A percentile compares a stretch with the other conserved stretches of the same genome.
These are phyloP conservation scores for Charina bottae DNA, from an alignment of 2,113 vertebrate species.

Conservation along the genomic window DNA sequence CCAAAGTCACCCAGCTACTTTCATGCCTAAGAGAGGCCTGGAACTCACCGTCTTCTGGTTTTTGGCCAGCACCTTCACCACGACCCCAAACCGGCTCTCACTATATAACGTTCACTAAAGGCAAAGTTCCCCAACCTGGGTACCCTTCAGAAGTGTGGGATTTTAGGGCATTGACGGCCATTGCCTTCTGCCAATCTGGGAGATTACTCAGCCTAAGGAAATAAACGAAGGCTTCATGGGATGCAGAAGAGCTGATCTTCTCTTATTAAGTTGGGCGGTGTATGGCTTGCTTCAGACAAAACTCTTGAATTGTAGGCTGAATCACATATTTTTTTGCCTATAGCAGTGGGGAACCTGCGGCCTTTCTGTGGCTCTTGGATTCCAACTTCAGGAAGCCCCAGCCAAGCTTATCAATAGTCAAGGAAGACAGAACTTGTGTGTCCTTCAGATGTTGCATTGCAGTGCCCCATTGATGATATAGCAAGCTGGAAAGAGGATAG, in stretches of 20 bases:
- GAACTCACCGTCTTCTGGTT: too few species aligned
- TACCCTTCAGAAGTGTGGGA: too few species aligned
- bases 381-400: background rate
- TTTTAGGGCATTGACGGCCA: background rate
- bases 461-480: background rate
- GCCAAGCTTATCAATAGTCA: background rate
- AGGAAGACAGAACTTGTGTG: background rate
- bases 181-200: background rate
- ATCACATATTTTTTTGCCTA: background rate
- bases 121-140: too few species aligned
- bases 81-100: too few species aligned
- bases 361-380: background rate
- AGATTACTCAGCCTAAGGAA: too few species aligned
- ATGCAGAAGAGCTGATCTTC: background rate
- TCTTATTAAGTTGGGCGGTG: background rate
- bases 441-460: background rate
- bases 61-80: too few species aligned
- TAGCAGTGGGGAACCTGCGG: background rate
- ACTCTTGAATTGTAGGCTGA: background rate
- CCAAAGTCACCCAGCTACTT: too few species aligned
- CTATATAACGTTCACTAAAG: too few species aligned
- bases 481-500: background rate
- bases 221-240: too few species aligned
- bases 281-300: background rate
- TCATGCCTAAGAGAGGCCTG: too few species aligned